Percentiles rank a stretch among this genome's conserved stretches.
phyloP scores from a whole-genome alignment of 2,113 vertebrate species.

The Oryzias javanicus region DNA sequence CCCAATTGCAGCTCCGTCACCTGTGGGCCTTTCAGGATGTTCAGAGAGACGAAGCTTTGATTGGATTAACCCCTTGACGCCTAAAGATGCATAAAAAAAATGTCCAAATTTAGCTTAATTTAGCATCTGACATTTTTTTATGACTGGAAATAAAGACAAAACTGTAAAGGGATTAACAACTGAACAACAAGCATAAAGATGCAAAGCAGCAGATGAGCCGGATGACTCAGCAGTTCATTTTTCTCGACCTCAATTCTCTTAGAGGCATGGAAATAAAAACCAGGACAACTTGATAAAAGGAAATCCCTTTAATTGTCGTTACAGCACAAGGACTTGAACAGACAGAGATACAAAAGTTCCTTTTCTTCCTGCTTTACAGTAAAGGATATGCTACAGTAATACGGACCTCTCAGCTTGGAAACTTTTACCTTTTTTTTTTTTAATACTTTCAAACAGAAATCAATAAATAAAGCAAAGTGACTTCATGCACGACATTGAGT shows the following conservation, averaged over 20 bases:
- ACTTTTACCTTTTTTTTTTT: background rate
- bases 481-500: constrained; percentile 35
- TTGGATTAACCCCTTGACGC: too few relatives aligned
- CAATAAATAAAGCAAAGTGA: constrained; percentile 26
- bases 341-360: constrained; percentile 64
- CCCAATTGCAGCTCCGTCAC: too few relatives aligned
- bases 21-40: too few relatives aligned
- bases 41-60: too few relatives aligned
- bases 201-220: too few relatives aligned
- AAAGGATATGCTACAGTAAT: constrained; percentile 58
- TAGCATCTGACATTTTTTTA: too few relatives aligned
- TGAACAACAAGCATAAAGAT: too few relatives aligned
- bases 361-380: constrained; percentile 57
- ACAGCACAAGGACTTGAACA: constrained; percentile 61
- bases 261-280: background rate
- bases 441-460: constrained; percentile 29
- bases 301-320: constrained; percentile 70
- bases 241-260: background rate
- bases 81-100: too few relatives aligned
- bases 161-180: too few relatives aligned
- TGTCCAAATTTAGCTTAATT: too few relatives aligned
- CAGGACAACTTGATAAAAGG: constrained; percentile 8
- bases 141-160: too few relatives aligned
- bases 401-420: constrained; percentile 41
- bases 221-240: too few relatives aligned